Base-by-base conservation (phyloP, 1,140 invertebrate genomes). In the Scaptomyza hsui region DNA sequence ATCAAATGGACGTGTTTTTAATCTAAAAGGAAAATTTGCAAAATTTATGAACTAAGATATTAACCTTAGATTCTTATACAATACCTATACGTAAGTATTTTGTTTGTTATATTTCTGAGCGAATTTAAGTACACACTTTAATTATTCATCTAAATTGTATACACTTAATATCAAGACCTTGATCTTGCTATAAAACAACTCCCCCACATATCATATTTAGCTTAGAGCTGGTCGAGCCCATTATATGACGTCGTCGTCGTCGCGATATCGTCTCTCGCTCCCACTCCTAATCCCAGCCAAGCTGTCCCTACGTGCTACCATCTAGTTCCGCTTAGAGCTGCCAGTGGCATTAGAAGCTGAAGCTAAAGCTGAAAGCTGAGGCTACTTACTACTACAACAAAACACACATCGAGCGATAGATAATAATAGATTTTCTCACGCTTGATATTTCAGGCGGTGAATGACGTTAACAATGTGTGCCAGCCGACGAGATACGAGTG, bases 371-470 rank as follows among this genome's bases (percentile, higher is more conserved):
- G 7, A 63, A 64, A 68, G 79, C 74, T 68, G 26, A 55, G 53
- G 56, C 68, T 47, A 41, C 71, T 48, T 29, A 29, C 29, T 32
- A 32, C 29, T 24, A 67, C n/a, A n/a, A n/a, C n/a, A n/a, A n/a
- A n/a, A n/a, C 64, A 83, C 64, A 67, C 70, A 69, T 59, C 70
- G 55, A 65, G 76, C 72, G 56, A 81, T 88, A 81, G 81, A 86
- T 86, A 86, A 86, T 88, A 86, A 86, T 88, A 86, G 82, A 86
- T 86, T 86, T 85, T 86, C 81, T 88, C 81, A 86, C 81, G 81
- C 82, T 86, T 86, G 81, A 86, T 86, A 86, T 86, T 88, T 86
- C 81, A 81, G 77, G 62, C 81, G 61, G 64, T 86, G 82, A 86
- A 86, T 88, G 82, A 88, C 82, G 82, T 88, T 86, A 81, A 86